Base-by-base conservation (phyloP, 2,113 vertebrate species). In the Tympanuchus pallidicinctus region DNA sequence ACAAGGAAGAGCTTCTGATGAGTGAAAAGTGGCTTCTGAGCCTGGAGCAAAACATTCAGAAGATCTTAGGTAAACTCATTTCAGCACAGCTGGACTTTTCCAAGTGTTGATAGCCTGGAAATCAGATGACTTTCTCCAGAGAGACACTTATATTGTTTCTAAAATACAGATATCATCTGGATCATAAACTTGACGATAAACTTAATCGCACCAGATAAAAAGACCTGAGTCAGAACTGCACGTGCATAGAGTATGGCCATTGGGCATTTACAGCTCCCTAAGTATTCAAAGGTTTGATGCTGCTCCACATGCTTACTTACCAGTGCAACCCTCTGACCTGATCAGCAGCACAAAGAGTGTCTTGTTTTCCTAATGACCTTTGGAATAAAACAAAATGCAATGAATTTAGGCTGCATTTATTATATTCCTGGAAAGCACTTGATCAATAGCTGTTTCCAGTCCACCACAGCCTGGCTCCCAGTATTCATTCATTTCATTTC, bases 121-220 rank as follows among this genome's bases (percentile, higher is more conserved):
- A 15, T 24, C 0, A 0, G 15, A 18, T 36, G 40, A 60, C 30
- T 57, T 57, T 57, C 18, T 40, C 30, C 32, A 38, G 22, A 24
- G 24, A 57, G 10, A 42, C 14, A 19, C 20, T 94, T 77, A 7
- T 11, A 67, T 12, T 40, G 10, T 8, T 20, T 86, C 56, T 60
- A 52, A 91, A 57, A 77, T 25, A 52, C 0, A 79, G 19, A 24
- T 9, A 34, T 21, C 42, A 88, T 20, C 42, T 56, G 56, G 21
- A 72, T 63, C 24, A 40, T 27, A 40, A 63, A 63, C 36, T 63
- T 63, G 24, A 38, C 38, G 60, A 63, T 25, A 63, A 20, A 72
- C 12, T 19, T 60, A 48, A 43, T 27, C 34, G 40, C 40, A 69
- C 34, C 48, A 75, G 57, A 61, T 36, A 71, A 87, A 75, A 75